phyloP scores from a whole-genome alignment of 2,113 vertebrate species.

The Craseonycteris thonglongyai region DNA sequence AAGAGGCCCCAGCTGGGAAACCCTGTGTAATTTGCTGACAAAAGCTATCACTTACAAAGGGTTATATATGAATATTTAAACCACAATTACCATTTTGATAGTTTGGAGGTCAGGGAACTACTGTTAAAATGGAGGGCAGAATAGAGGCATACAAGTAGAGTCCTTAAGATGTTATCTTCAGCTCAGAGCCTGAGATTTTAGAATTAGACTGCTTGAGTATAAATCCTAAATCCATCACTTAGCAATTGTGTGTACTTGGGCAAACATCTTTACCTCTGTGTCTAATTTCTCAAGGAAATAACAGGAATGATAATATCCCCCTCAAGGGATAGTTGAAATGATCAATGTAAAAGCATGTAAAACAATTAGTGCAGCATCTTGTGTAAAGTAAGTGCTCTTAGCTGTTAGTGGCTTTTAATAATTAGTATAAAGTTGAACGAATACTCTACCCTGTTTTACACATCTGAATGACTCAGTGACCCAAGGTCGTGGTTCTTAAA shows the following conservation, averaged over 20 bases:
- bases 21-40: not conserved
- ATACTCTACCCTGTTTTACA: not conserved
- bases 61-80: not conserved
- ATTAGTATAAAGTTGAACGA: not conserved
- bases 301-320: not conserved
- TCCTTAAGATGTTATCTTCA: not conserved
- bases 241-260: not conserved
- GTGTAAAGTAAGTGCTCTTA: not conserved
- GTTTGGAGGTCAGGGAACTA: not conserved
- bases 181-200: not conserved
- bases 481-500: not conserved
- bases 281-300: not conserved
- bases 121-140: not conserved
- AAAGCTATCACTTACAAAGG: not conserved
- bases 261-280: not conserved
- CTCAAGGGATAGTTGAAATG: not conserved
- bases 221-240: not conserved
- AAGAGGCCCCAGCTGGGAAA: not conserved
- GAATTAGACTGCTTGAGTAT: not conserved
- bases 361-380: not conserved
- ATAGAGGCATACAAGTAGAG: not conserved
- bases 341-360: not conserved
- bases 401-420: not conserved
- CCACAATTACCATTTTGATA: not conserved
- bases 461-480: not conserved